Evolutionary conservation across 2,113 vertebrate species (phyloP), one percentile per base, ranked within the genome.

Genomic region (Lycocorax pyrrhopterus): DNA sequence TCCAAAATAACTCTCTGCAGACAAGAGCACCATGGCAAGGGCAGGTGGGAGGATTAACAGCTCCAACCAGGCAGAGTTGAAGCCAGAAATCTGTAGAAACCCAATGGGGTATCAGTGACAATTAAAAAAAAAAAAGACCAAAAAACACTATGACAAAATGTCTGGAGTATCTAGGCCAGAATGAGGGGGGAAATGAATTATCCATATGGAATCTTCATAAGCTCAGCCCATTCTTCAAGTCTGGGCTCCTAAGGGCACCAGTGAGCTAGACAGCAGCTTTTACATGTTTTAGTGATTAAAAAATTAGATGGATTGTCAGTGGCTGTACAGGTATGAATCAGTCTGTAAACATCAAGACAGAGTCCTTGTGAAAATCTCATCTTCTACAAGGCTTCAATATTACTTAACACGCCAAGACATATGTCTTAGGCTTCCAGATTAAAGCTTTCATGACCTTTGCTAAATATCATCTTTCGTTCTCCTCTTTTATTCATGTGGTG

Each of bases 401-500:
- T 84, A 84, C 46, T 78, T 78, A 84, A 72, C 81, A 72, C 52
- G 13, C 73, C 73, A 84, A 72, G 44, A 90, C 58, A 72, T 58
- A 90, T 59, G 81, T 90, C 73, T 64, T 21, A n/a, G 44, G 33
- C 66, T 84, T 46, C 58, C 33, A 72, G 51, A 78, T 39, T 78
- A 84, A 78, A 90, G 81, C 51, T 84, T 66, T 44, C 51, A 71
- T 84, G 66, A 84, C 73, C 81, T 90, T 84, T 78, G 88, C 25
- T 78, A 93, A 96, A 94, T 88, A 95, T 21, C 69, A 92, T 47
- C 47, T 86, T 81, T 64, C 6, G 0, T 91, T 93, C 80, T 78
- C 55, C 89, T 90, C 72, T 66, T 89, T 92, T 93, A 83, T 93
- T 95, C 74, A 68, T 32, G 43, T 84, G 64, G 73, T 88, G 90